Evolutionary conservation across 2,797 vertebrate genomes (phyloP).

Genomic region (Brotula barbata): DNA sequence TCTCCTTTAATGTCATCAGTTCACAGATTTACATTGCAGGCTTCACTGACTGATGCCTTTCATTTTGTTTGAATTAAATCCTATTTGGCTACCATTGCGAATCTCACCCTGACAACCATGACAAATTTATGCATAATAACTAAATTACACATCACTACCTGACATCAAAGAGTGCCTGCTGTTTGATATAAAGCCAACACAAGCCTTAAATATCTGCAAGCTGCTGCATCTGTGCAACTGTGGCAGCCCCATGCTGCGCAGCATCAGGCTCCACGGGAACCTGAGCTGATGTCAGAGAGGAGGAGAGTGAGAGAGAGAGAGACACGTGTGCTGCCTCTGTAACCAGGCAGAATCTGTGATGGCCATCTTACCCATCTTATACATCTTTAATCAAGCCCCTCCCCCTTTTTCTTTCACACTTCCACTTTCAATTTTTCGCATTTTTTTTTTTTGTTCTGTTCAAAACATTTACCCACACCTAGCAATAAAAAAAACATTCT

Average conservation of each 20-base stretch:
- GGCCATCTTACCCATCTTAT: slow-evolving; percentile 8
- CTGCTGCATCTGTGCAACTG: neutral
- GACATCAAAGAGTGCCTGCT: too few relatives aligned
- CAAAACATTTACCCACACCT: too few relatives aligned
- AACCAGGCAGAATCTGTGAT: slow-evolving; percentile 28
- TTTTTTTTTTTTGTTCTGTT: too few relatives aligned
- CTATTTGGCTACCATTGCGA: neutral
- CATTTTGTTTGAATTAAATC: slow-evolving; percentile 19
- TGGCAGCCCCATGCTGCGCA: too few relatives aligned
- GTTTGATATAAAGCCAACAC: neutral
- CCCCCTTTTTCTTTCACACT: too few relatives aligned
- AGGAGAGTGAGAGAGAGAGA: neutral
- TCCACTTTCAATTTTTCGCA: too few relatives aligned
- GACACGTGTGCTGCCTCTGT: slow-evolving; percentile 15
- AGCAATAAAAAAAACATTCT: too few relatives aligned
- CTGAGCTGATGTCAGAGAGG: neutral
- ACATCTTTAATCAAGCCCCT: neutral
- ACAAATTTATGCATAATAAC: neutral
- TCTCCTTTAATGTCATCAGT: slow-evolving; percentile 21
- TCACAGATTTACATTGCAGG: slow-evolving; percentile 1
- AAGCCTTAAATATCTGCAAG: neutral
- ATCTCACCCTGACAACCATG: neutral
- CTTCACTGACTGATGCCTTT: slow-evolving; percentile 6
- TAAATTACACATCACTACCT: neutral
- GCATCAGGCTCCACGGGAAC: neutral